These are phyloP conservation scores for Amphipoea oculea DNA, from an alignment of 2,888 invertebrate species.

Conservation along the genomic window DNA sequence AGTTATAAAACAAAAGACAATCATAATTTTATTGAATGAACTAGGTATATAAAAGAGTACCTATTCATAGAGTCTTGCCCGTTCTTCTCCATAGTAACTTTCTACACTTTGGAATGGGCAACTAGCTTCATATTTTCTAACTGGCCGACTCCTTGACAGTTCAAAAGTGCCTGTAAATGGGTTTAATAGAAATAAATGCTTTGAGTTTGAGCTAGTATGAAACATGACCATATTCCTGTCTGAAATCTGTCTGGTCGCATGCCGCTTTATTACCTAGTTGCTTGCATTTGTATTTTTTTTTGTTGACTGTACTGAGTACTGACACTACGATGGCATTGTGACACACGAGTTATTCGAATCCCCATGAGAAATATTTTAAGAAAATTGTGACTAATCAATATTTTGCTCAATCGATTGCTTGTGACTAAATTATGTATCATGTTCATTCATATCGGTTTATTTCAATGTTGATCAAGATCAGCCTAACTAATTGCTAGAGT, in stretches of 20 bases:
- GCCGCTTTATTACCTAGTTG: background rate
- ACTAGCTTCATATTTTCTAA: too few relatives aligned
- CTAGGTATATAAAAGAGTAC: background rate
- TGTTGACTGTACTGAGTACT: conserved; percentile 3
- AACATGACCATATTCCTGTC: background rate
- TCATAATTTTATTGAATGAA: background rate
- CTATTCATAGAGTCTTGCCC: too few relatives aligned
- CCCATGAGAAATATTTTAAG: background rate
- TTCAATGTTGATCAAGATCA: background rate
- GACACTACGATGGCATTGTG: background rate
- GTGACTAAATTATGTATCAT: background rate
- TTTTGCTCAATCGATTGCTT: background rate
- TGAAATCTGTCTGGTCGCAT: background rate
- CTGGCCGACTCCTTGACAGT: too few relatives aligned
- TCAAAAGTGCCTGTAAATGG: too few relatives aligned
- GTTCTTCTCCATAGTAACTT: too few relatives aligned
- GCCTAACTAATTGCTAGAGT: background rate
- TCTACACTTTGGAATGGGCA: too few relatives aligned
- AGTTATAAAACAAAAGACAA: background rate
- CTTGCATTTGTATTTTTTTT: background rate
- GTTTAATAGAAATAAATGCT: too few relatives aligned
- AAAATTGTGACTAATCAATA: background rate
- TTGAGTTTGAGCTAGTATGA: background rate
- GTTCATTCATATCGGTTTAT: background rate
- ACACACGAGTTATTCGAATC: background rate